Percentiles rank a stretch among this genome's conserved stretches.
phyloP scores from a whole-genome alignment of 2,888 invertebrate genomes.

The Incurvaria masculella region DNA sequence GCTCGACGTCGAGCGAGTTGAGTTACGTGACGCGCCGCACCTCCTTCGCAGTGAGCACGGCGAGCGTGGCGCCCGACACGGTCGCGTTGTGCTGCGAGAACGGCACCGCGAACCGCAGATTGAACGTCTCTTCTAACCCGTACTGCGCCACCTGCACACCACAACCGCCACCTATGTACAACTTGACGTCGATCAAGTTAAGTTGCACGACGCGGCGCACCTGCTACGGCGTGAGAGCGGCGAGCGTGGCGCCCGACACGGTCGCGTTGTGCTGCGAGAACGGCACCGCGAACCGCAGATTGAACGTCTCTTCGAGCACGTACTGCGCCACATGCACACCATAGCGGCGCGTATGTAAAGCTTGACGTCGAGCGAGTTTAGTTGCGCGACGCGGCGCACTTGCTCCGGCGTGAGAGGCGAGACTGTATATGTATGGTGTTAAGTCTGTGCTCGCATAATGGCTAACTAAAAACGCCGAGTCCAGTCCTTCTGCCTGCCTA shows the following conservation, averaged over 20 bases:
- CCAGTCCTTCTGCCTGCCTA: too few relatives aligned
- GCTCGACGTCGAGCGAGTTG: conserved; percentile 87
- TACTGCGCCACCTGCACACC: conserved; percentile 74
- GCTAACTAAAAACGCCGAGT: too few relatives aligned
- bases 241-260: conserved; percentile 78
- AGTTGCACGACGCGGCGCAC: conserved; percentile 71
- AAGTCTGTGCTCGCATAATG: too few relatives aligned
- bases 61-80: conserved; percentile 78
- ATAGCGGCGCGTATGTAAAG: conserved; percentile 93
- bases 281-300: conserved; percentile 82
- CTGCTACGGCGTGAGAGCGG: conserved; percentile 71
- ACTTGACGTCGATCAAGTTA: conserved; percentile 87
- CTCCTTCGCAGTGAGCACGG: conserved; percentile 71
- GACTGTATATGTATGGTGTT: too few relatives aligned
- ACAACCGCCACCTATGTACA: too few relatives aligned
- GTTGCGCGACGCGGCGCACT: conserved; percentile 68
- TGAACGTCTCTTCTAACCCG: conserved; percentile 85
- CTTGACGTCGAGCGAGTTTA: conserved; percentile 89
- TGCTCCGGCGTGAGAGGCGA: conserved; percentile 73
- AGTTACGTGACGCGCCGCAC: conserved; percentile 71
- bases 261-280: conserved; percentile 93
- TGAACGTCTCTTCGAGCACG: conserved; percentile 93
- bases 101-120: conserved; percentile 65
- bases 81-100: conserved; percentile 89
- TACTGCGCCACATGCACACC: conserved; percentile 81